A percentile compares a stretch with the other conserved stretches of the same genome.
Conservation (phyloP, 2,888 invertebrate genomes). For the Tortricodes alternella region DNA sequence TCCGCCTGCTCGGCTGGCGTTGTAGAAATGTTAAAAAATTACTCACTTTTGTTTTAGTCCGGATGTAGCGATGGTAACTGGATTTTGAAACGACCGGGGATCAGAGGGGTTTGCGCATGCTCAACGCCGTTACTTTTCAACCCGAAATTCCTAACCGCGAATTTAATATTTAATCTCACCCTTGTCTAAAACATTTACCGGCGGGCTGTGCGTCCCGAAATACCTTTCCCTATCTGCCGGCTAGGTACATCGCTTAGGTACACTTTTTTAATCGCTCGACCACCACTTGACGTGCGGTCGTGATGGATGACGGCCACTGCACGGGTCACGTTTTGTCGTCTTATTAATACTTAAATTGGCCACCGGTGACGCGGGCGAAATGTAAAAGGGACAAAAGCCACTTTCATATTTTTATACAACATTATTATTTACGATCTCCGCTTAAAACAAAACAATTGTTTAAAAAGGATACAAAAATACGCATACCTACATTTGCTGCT, state of each 20-base stretch:
- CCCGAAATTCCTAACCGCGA: constrained; percentile 79
- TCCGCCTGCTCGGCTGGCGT: constrained; percentile 39
- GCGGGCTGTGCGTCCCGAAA: constrained; percentile 66
- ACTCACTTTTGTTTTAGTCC: constrained; percentile 65
- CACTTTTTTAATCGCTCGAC: constrained; percentile 76
- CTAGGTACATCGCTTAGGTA: constrained; percentile 63
- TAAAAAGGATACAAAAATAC: constrained; percentile 32
- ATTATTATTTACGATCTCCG: constrained; percentile 20
- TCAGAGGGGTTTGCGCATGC: constrained; percentile 62
- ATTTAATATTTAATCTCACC: constrained; percentile 82
- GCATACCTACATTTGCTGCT: no score
- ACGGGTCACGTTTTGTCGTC: constrained; percentile 80
- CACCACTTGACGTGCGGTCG: constrained; percentile 73
- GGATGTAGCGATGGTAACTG: constrained; percentile 65
- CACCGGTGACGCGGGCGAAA: constrained; percentile 72
- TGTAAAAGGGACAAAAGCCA: constrained; percentile 39
- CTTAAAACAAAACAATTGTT: constrained; percentile 25
- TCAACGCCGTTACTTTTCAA: constrained; percentile 69
- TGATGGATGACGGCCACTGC: constrained; percentile 73
- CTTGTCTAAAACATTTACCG: constrained; percentile 81
- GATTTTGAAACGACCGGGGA: constrained; percentile 59
- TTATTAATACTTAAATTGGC: constrained; percentile 82
- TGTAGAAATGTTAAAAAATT: constrained; percentile 63
- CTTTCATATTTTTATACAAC: constrained; percentile 26
- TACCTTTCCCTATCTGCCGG: constrained; percentile 58